A percentile compares a stretch with the other conserved stretches of the same genome.
Conservation (phyloP, 2,888 invertebrate genomes). For the Ectemnius continuus region DNA sequence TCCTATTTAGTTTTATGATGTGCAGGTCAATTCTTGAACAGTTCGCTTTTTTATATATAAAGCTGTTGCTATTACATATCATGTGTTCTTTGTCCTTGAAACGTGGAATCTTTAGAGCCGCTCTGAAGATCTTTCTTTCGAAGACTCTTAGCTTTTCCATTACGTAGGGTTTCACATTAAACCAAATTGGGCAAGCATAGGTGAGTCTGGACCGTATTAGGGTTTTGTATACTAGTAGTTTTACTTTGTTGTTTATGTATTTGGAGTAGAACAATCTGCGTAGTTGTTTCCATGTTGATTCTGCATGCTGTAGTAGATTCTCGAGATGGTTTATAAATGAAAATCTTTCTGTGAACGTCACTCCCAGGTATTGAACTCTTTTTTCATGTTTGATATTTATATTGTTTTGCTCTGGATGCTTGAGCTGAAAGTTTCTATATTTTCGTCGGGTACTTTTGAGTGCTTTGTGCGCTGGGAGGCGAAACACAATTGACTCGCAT, state of each 20-base stretch:
- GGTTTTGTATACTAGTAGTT: neutral
- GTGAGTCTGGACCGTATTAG: conserved; percentile 13
- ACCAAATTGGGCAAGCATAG: conserved; percentile 27
- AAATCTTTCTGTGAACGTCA: conserved; percentile 11
- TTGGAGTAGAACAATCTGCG: conserved; percentile 11
- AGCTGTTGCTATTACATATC: conserved; percentile 12
- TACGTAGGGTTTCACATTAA: conserved; percentile 11
- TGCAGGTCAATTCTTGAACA: conserved; percentile 25
- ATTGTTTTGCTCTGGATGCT: neutral
- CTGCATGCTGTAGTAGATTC: conserved; percentile 6
- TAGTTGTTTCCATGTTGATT: neutral
- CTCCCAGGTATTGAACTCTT: neutral
- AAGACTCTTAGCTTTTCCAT: conserved; percentile 37
- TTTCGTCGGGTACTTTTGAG: neutral
- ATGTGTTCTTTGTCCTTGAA: conserved; percentile 1
- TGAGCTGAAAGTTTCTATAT: neutral
- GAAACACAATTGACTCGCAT: conserved; percentile 34
- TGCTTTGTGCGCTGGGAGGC: neutral
- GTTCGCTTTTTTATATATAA: conserved; percentile 27
- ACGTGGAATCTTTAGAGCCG: conserved; percentile 19
- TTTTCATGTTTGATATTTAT: neutral
- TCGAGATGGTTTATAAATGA: conserved; percentile 7
- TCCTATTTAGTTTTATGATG: conserved; percentile 15
- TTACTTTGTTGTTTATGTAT: neutral
- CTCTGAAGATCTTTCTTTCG: conserved; percentile 40